Base-by-base conservation (phyloP, 1,140 invertebrate species). In the Bombus consobrinus region DNA sequence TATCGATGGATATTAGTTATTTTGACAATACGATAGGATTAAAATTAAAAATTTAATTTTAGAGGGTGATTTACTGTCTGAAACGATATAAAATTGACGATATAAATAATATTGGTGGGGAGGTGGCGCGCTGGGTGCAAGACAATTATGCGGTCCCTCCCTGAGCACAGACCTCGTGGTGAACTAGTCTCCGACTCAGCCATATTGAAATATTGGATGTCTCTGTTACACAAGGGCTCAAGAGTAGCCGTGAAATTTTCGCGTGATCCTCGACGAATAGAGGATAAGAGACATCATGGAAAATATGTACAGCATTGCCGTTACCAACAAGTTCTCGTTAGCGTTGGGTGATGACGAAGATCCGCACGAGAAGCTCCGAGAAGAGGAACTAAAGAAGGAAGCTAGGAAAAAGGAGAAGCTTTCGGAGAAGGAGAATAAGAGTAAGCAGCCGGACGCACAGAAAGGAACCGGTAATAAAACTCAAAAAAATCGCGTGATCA, bases 291-390 rank as follows among this genome's bases (percentile, higher is more conserved):
- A 64, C 81, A 90, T 90, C 81, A 99, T 99, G 98, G 98, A 99
- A 96, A 98, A 97, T 96, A 96, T 97, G 93, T 99, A 99, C 97
- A 98, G 98, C 94, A 98, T 98, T 95, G 98, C 98, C 91, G 97
- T 98, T 89, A 97, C 97, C 93, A 99, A 99, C 96, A 97, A 98
- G 96, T 99, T 98, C 96, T 97, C 97, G 95, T 97, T 99, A 95
- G 74, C 75, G 39, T 96, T 98, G 94, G 96, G 97, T 94, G 97
- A 98, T 93, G 97, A 97, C 94, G 98, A 98, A 95, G 98, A 99
- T 96, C 98, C 98, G 88, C 96, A 98, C 94, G 98, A 99, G 96
- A 97, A 98, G 94, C 95, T 98, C 93, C 97, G 97, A 96, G 96
- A 97, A 91, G 96, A 97, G 94, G 97, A 97, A 95, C 96, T 96